Base-by-base conservation (phyloP, 2,888 invertebrate species). In the Nymphalis c-album region DNA sequence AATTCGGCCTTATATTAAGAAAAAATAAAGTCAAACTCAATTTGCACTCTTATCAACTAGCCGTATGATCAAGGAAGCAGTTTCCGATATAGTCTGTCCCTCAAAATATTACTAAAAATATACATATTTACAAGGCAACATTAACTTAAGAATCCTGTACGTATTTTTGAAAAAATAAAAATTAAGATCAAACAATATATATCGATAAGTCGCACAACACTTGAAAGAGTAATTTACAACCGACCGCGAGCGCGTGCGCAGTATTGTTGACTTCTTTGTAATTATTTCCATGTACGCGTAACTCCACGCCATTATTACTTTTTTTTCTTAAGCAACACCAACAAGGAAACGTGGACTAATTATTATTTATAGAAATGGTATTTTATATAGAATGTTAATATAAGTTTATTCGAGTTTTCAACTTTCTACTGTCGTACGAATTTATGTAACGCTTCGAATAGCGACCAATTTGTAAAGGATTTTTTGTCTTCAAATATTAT, bases 201-300 rank as follows among this genome's bases (percentile, higher is more conserved):
- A 20, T 40, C 40, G 35, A 40, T 40, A 31, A 26, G 31, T 31
- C 13, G 22, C 40, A 48, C 58, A 64, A n/a, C 57, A 58, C 64
- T 64, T 31, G 6, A 31, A 31, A 53, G 40, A 64, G 47, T 75
- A 78, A 83, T 83, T 83, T 84, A 77, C 82, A 80, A 79, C 74
- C 69, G 69, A 71, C 61, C 72, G 75, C 50, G 53, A 46, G 53
- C 62, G 31, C 22, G 57, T 40, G 59, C 26, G 17, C 18, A 16
- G 50, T 58, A 50, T 31, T 63, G 47, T 46, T 22, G 75, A 69
- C 71, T 74, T 75, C 40, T 55, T 64, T 60, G 59, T 76, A 75
- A 75, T 75, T 74, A 63, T 69, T 73, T 71, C 67, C 65, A 68
- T 35, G 67, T 73, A 63, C 61, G 40, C 66, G 45, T 68, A 68